Evolutionary conservation across 2,797 vertebrate genomes (phyloP), one percentile per base, ranked within the genome.

Genomic region (Lates japonicus): DNA sequence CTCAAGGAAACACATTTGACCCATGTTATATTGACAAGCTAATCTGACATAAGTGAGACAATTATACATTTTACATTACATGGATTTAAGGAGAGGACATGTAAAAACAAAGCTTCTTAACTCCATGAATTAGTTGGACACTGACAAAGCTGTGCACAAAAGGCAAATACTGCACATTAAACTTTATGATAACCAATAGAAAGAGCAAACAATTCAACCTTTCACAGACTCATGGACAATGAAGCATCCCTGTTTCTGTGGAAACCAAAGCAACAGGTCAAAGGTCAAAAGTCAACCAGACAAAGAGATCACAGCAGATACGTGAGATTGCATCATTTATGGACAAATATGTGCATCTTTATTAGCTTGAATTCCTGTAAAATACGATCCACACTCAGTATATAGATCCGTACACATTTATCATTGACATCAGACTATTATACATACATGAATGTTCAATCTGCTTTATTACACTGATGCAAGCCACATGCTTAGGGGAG

Each of bases 311-410:
- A 9, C 17, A 71, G 29, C 11, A 51, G 19, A 81, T n/a, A 17
- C 2, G 25, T 1, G 0, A 61, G 0, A n/a, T 52, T n/a, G 46
- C 2, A 3, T 71, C 6, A 0, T 29, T 64, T 71, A 54, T 22
- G 64, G 52, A 59, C 58, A 78, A 55, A 82, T 90, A 29, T 87
- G 70, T 88, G 65, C 68, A 86, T 84, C 66, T 95, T 95, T 94
- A 95, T 93, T 93, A 69, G 39, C 63, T 80, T 79, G 61, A 86
- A 91, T 63, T 76, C 72, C 85, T 85, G 82, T 75, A 86, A 90
- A 88, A 83, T 72, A 78, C 77, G 65, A 76, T 83, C 77, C 80
- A 90, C 95, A 94, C 87, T 78, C 83, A 93, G 83, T 89, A 93
- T 83, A 92, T 86, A 67, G 67, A 87, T 55, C 63, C 44, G 13